Evolutionary conservation across 2,888 invertebrate genomes (phyloP), one percentile per base, ranked within the genome.

Genomic region (Agrochola lota): DNA sequence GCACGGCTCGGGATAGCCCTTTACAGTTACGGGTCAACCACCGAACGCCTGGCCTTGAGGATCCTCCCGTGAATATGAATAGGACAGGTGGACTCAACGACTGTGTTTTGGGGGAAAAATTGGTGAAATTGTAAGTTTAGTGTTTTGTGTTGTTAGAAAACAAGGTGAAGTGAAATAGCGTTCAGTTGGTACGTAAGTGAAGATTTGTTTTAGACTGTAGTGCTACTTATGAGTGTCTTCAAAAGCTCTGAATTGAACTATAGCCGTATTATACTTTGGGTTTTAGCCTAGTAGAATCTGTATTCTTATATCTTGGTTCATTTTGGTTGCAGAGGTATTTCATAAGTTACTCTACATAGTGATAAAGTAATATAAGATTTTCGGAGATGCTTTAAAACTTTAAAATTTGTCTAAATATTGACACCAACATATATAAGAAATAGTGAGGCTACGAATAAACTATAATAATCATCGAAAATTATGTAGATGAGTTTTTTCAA

Each of bases 11-110:
- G 89, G 89, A 85, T 88, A 89, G 85, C 90, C 89, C 90, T 71
- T 71, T 90, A 90, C 87, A 84, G 90, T 84, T 85, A 87, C n/a
- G 86, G 90, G 90, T 88, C 90, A 86, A 78, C 83, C 87, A 72
- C 81, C 83, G 84, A 71, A 64, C 83, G 69, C 46, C 72, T 84
- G 90, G 88, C 90, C 90, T 90, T 90, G 90, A 76, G 81, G 77
- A 68, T 84, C 83, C 85, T 86, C 86, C 85, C 75, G 82, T 80
- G 89, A 84, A 89, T 89, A 81, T 82, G 74, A 89, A 89, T 89
- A 85, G 66, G 88, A 87, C 90, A 90, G 89, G 89, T 89, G 90
- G 78, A 80, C 66, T 76, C 15, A 17, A 20, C 57, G 59, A 30
- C 62, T 46, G 35, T 17, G 15, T 70, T 74, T 82, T 72, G 43